phyloP scores from a whole-genome alignment of 2,888 invertebrate genomes.

The Stenodera caucasica region DNA sequence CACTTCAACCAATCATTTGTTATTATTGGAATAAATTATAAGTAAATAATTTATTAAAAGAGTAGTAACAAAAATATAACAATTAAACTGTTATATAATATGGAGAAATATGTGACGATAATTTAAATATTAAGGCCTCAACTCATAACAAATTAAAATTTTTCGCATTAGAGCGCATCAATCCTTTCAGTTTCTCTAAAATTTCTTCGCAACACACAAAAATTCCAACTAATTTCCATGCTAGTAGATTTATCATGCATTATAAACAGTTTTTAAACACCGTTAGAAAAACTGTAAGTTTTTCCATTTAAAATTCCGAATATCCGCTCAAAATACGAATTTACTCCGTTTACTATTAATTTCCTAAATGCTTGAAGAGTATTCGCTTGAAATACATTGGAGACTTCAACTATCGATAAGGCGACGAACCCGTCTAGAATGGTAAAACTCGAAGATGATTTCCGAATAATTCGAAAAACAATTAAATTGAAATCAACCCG shows the following conservation, averaged over 20 bases:
- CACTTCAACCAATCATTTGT: neutral
- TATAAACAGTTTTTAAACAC: neutral
- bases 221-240: neutral
- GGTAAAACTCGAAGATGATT: neutral
- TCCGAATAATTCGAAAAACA: too few species aligned
- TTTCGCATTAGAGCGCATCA: neutral
- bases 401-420: neutral
- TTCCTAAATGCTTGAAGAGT: too few species aligned
- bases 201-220: neutral
- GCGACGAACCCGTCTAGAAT: neutral
- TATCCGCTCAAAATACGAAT: too few species aligned
- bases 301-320: neutral
- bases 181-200: neutral
- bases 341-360: too few species aligned
- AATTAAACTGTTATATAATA: neutral
- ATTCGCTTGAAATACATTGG: too few species aligned
- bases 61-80: neutral
- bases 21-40: neutral
- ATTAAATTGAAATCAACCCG: too few species aligned
- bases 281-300: neutral
- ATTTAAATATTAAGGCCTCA: too few species aligned
- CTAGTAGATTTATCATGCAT: neutral
- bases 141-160: too few species aligned
- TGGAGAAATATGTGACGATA: neutral
- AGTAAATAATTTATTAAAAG: neutral